Conservation (phyloP, 2,888 invertebrate genomes). For the Melangyna quadrimaculata region DNA sequence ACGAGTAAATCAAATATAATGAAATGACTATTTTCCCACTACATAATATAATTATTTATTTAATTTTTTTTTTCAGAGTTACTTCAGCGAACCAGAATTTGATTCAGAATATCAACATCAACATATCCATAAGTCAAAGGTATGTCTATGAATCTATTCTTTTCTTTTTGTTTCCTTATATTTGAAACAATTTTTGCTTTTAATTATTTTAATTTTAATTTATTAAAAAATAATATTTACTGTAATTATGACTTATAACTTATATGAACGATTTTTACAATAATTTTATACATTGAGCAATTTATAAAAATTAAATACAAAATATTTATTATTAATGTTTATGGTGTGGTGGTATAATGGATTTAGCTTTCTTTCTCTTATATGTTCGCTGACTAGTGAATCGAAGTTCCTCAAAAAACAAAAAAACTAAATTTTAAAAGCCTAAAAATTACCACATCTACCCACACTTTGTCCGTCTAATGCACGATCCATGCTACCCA, state of each 20-base stretch:
- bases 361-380: neutral
- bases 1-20: neutral
- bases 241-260: neutral
- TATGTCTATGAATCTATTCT: slow-evolving; percentile 81
- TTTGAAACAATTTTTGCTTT: neutral
- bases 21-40: neutral
- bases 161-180: neutral
- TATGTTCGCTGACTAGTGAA: slow-evolving; percentile 66
- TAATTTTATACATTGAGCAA: neutral
- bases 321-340: no score
- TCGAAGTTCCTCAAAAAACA: slow-evolving; percentile 42
- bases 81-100: slow-evolving; percentile 97
- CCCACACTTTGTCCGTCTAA: slow-evolving; percentile 80
- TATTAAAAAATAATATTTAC: neutral
- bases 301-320: neutral
- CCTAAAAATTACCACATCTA: slow-evolving; percentile 79
- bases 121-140: slow-evolving; percentile 96
- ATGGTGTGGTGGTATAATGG: slow-evolving; percentile 34
- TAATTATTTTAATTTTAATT: neutral
- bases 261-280: slow-evolving; percentile 5
- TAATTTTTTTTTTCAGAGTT: slow-evolving; percentile 83
- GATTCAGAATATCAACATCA: slow-evolving; percentile 96
- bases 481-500: slow-evolving; percentile 77
- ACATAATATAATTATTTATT: neutral
- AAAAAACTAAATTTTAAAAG: neutral